Evolutionary conservation across 2,797 vertebrate species (phyloP), one percentile per base, ranked within the genome.

Genomic region (Heteromormyrus szaboi): DNA sequence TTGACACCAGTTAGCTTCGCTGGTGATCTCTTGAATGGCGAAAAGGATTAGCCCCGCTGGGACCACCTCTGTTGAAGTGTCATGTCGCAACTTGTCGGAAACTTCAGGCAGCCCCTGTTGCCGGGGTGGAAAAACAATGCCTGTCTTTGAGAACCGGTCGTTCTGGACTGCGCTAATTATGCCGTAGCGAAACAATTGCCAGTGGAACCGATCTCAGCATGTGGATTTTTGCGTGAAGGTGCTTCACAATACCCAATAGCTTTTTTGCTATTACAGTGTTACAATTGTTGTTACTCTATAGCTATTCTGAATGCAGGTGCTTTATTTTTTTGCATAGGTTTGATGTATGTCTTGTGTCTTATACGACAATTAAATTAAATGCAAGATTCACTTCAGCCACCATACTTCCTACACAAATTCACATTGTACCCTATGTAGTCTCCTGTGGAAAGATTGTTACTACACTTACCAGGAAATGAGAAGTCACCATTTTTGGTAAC

Each of bases 21-120:
- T 72, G 48, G 87, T 76, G 86, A 83, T 90, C 81, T 88, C 12
- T 48, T 87, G 50, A 83, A 84, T 72, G 22, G 86, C n/a, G 29
- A 29, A 86, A 41, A 76, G 85, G 84, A 65, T 68, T 88, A 83
- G 46, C 86, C 88, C 88, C 68, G 48, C 62, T 68, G 72, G 19
- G 53, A 51, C 25, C 1, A 0, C 19, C 44, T 89, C 79, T 89
- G 54, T 91, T 88, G 85, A 90, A 54, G 89, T 86, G 85, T 79
- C 65, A 84, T 89, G 90, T 89, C 89, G 90, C 91, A 92, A 93
- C 93, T 93, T 93, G 90, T 88, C 54, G 84, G 29, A 91, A 95
- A 94, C 92, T 94, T 92, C 84, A 89, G 79, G 88, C 48, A 84
- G 90, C 62, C 51, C 12, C 88, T 50, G 76, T 87, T 79, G 59